Percentiles rank a stretch among this genome's conserved stretches.
These are phyloP conservation scores for Acrossocheilus wenchowensis DNA, from an alignment of 2,797 vertebrate genomes.

Conservation along the genomic window DNA sequence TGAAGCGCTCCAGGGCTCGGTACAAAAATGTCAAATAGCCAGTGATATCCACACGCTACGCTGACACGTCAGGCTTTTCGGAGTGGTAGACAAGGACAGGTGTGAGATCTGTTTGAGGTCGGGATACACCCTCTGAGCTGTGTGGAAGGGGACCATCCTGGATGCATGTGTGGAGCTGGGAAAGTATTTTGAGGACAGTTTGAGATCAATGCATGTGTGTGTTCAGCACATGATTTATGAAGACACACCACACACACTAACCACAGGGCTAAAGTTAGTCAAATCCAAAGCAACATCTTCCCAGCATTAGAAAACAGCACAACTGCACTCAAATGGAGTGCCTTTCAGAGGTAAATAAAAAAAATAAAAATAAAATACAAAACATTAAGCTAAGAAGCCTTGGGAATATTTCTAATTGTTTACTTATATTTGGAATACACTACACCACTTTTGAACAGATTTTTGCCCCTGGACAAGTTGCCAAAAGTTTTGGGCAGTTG, in stretches of 20 bases:
- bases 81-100: constrained; percentile 32
- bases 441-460: not conserved
- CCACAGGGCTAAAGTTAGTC: constrained; percentile 19
- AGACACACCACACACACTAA: not conserved
- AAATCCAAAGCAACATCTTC: constrained; percentile 28
- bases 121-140: constrained; percentile 7
- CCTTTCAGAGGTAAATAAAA: not conserved
- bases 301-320: not conserved
- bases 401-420: not conserved
- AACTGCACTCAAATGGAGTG: constrained; percentile 9
- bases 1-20: not conserved
- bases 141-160: not conserved
- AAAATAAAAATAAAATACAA: too few species aligned
- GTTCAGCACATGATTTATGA: constrained; percentile 44
- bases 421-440: not conserved
- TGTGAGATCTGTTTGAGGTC: constrained; percentile 19
- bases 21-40: constrained; percentile 11
- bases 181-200: constrained; percentile 33
- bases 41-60: not conserved
- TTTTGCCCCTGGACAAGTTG: not conserved
- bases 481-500: not conserved
- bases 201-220: constrained; percentile 35
- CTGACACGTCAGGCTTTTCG: not conserved
- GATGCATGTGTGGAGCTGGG: constrained; percentile 4
- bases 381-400: not conserved